Conservation (phyloP, 2,797 vertebrate genomes). For the Oreochromis grahami region DNA sequence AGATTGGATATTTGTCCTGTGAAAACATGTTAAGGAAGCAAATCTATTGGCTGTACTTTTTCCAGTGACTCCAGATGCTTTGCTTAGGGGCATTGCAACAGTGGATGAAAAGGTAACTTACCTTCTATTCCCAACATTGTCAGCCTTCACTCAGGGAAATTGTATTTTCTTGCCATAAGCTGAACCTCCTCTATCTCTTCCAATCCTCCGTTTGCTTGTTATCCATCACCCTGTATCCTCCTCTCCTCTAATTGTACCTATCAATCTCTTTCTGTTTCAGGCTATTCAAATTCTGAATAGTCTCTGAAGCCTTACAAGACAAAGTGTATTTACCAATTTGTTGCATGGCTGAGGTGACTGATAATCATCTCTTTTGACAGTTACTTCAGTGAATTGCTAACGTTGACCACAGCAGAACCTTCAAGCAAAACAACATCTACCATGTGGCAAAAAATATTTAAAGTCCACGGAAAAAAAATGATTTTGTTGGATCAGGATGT, state of each 20-base stretch:
- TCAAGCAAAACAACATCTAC: conserved; percentile 11
- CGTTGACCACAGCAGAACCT: not conserved
- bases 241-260: conserved; percentile 1
- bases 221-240: not conserved
- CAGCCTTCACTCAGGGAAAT: not conserved
- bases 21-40: not conserved
- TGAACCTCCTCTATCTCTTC: not conserved
- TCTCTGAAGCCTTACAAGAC: conserved; percentile 21
- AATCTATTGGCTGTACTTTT: not conserved
- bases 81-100: not conserved
- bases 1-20: not conserved
- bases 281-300: conserved; percentile 29
- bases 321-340: conserved; percentile 66
- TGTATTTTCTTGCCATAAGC: not conserved
- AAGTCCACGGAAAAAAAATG: not conserved
- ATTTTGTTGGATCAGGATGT: not conserved
- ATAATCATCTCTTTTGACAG: conserved; percentile 65
- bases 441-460: not conserved
- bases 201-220: conserved; percentile 9
- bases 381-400: conserved; percentile 21
- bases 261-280: conserved; percentile 17
- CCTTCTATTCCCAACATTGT: not conserved
- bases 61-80: not conserved
- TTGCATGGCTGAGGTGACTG: conserved; percentile 58
- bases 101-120: not conserved